These are phyloP conservation scores for Oxycera nigricornis DNA, from an alignment of 2,888 invertebrate species.

Conservation along the genomic window DNA sequence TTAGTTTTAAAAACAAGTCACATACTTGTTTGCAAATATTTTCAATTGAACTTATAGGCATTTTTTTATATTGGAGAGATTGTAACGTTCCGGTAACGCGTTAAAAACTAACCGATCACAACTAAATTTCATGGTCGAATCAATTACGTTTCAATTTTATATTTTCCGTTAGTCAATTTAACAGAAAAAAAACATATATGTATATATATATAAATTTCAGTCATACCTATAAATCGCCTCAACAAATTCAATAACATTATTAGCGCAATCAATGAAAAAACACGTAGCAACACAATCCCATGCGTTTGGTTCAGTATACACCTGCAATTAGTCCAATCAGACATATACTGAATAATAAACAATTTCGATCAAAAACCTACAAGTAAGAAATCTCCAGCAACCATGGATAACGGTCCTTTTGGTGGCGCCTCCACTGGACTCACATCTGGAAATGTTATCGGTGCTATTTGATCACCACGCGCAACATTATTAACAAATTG, in stretches of 20 bases:
- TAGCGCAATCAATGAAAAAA: conserved; percentile 98
- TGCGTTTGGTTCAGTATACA: conserved; percentile 72
- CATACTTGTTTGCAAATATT: too few relatives aligned
- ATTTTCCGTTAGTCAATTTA: too few relatives aligned
- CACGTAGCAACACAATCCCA: conserved; percentile 96
- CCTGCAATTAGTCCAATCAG: conserved; percentile 59
- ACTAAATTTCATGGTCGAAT: too few relatives aligned
- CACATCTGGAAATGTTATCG: conserved; percentile 87
- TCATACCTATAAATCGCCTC: conserved; percentile 85
- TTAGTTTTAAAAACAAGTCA: too few relatives aligned
- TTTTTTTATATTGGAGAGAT: too few relatives aligned
- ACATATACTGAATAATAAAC: too few relatives aligned
- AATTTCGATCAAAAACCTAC: conserved; percentile 62
- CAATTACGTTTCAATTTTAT: too few relatives aligned
- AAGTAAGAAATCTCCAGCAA: conserved; percentile 96
- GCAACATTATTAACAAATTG: conserved; percentile 89
- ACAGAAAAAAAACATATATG: too few relatives aligned
- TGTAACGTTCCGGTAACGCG: too few relatives aligned
- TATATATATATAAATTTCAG: too few relatives aligned
- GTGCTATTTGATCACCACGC: conserved; percentile 79
- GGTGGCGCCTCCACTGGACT: conserved; percentile 72
- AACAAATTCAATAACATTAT: conserved; percentile 93
- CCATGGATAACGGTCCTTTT: conserved; percentile 84
- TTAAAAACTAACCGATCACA: too few relatives aligned
- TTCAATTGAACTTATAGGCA: too few relatives aligned